Evolutionary conservation across 2,113 vertebrate genomes (phyloP).

Genomic region (Paracanthobrama guichenoti): DNA sequence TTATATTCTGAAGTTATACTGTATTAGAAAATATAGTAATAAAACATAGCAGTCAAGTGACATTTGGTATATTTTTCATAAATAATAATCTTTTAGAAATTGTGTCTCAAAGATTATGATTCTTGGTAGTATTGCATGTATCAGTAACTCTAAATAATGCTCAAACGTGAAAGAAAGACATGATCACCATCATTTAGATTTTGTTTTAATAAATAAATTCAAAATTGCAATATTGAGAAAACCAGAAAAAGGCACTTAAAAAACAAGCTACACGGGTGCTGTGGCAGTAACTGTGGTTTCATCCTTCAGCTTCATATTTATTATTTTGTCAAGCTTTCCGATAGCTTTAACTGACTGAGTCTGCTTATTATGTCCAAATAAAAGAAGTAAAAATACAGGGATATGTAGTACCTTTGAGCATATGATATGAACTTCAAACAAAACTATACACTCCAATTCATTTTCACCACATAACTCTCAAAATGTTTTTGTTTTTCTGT

Average conservation of each 20-base stretch:
- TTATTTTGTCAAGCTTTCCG: background rate
- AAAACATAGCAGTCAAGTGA: background rate
- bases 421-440: background rate
- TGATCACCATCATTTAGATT: background rate
- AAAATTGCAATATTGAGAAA: slow-evolving; percentile 35
- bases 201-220: slow-evolving; percentile 39
- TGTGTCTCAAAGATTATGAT: background rate
- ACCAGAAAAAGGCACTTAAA: slow-evolving; percentile 33
- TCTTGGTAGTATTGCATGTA: background rate
- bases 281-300: background rate
- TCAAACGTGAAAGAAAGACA: background rate
- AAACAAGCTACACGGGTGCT: background rate
- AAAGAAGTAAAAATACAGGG: background rate
- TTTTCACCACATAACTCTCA: background rate
- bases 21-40: background rate
- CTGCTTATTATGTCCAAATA: background rate
- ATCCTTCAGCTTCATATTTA: background rate
- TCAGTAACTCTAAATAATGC: background rate
- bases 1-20: background rate
- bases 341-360: background rate
- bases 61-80: background rate
- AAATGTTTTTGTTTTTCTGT: background rate
- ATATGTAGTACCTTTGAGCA: background rate
- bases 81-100: no score
- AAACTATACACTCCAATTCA: background rate